Percentiles rank a stretch among this genome's conserved stretches.
Conservation (phyloP, 2,797 vertebrate genomes). For the Melopsittacus undulatus region DNA sequence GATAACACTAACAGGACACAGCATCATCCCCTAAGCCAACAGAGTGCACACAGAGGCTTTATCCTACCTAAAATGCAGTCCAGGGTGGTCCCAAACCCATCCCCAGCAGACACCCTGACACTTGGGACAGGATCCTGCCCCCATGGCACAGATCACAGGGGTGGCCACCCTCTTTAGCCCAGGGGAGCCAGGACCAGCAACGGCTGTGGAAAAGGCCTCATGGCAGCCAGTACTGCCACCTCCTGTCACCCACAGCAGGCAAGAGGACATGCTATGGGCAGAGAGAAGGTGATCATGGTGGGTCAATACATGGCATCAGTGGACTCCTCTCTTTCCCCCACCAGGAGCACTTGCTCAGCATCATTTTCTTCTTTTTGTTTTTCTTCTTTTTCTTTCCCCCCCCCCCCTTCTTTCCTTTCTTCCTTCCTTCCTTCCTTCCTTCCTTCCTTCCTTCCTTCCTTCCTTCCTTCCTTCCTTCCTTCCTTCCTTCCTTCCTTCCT, state of each 20-base stretch:
- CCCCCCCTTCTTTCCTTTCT: no score
- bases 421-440: no score
- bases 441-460: no score
- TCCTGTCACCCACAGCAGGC: not conserved
- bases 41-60: not conserved
- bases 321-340: not conserved
- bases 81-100: not conserved
- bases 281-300: rapidly evolving
- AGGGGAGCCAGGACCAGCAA: not conserved
- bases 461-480: no score
- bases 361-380: not conserved
- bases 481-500: no score
- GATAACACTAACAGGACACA: not conserved
- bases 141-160: not conserved
- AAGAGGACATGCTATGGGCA: not conserved
- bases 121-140: not conserved
- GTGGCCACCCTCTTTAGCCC: not conserved
- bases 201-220: rapidly evolving
- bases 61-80: not conserved
- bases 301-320: rapidly evolving
- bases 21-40: not conserved
- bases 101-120: rapidly evolving
- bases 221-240: rapidly evolving
- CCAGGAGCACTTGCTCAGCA: not conserved
- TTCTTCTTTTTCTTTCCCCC: not conserved